Evolutionary conservation across 2,113 vertebrate genomes (phyloP).

Genomic region (Aphyosemion australe): DNA sequence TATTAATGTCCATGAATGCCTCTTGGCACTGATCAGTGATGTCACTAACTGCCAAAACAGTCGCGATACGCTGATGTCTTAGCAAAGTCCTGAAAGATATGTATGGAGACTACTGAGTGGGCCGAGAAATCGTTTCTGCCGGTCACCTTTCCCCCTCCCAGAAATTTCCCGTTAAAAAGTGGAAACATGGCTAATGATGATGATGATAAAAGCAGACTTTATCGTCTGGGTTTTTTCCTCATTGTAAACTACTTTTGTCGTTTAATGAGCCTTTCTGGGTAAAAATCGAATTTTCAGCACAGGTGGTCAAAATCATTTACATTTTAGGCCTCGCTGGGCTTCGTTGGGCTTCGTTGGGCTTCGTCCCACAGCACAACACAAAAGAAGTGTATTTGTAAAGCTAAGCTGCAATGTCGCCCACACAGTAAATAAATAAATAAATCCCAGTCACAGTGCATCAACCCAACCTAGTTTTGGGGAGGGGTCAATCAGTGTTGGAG

Average conservation of each 20-base stretch:
- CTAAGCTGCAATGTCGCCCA: conserved; percentile 13
- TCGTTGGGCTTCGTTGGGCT: background rate
- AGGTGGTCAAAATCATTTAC: background rate
- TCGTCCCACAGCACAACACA: background rate
- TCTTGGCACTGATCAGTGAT: too few species aligned
- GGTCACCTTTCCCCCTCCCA: too few species aligned
- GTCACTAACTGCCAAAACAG: too few species aligned
- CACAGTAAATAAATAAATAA: background rate
- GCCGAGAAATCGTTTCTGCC: too few species aligned
- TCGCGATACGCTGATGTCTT: too few species aligned
- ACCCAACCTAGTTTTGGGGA: conserved; percentile 3
- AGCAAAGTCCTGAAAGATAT: too few species aligned
- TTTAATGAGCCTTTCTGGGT: background rate
- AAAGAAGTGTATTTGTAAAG: conserved; percentile 36
- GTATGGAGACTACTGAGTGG: too few species aligned
- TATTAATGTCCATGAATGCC: too few species aligned
- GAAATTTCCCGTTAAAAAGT: too few species aligned
- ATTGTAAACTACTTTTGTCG: background rate
- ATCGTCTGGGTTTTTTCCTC: background rate
- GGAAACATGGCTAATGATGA: too few species aligned
- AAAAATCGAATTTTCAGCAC: background rate
- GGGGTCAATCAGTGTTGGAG: conserved; percentile 48
- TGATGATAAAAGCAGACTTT: background rate
- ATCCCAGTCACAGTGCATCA: conserved; percentile 10
- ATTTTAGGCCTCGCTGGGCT: background rate